Evolutionary conservation across 2,797 vertebrate genomes (phyloP).

Genomic region (Knipowitschia caucasica): DNA sequence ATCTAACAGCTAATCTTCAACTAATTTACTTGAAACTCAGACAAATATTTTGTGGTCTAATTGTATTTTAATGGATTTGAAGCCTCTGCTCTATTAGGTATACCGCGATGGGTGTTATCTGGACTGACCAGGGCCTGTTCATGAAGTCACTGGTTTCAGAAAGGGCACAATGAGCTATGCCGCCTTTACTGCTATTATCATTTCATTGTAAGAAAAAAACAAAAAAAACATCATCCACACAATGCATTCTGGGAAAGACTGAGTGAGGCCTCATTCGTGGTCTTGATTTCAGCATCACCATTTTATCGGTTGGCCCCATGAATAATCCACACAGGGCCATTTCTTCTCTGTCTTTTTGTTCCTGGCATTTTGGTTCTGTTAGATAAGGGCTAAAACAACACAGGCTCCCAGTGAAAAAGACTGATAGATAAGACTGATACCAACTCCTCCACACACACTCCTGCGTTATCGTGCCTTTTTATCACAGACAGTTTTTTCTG

Average conservation of each 20-base stretch:
- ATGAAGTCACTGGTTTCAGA: constrained; percentile 59
- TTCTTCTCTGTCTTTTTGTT: constrained; percentile 86
- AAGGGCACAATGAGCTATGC: constrained; percentile 65
- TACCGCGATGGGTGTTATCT: constrained; percentile 68
- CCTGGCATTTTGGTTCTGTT: constrained; percentile 94
- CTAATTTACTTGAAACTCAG: too few relatives aligned
- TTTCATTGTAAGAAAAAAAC: constrained; percentile 47
- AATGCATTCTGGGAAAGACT: constrained; percentile 39
- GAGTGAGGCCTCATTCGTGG: constrained; percentile 42
- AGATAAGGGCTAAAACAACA: constrained; percentile 96
- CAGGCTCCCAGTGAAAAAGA: constrained; percentile 90
- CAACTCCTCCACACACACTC: constrained; percentile 88
- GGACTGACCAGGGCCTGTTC: constrained; percentile 50
- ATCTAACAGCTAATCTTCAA: too few relatives aligned
- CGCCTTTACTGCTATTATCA: constrained; percentile 58
- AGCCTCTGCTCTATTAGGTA: neutral
- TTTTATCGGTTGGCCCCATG: constrained; percentile 67
- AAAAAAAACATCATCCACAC: constrained; percentile 50
- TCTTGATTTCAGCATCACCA: constrained; percentile 76
- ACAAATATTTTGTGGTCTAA: neutral
- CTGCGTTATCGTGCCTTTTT: constrained; percentile 90
- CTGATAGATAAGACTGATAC: constrained; percentile 95
- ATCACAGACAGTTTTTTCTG: constrained; percentile 72
- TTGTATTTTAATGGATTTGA: neutral
- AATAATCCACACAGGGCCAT: constrained; percentile 79